Evolutionary conservation across 2,888 invertebrate species (phyloP), one percentile per base, ranked within the genome.

Genomic region (Endomychus coccineus): DNA sequence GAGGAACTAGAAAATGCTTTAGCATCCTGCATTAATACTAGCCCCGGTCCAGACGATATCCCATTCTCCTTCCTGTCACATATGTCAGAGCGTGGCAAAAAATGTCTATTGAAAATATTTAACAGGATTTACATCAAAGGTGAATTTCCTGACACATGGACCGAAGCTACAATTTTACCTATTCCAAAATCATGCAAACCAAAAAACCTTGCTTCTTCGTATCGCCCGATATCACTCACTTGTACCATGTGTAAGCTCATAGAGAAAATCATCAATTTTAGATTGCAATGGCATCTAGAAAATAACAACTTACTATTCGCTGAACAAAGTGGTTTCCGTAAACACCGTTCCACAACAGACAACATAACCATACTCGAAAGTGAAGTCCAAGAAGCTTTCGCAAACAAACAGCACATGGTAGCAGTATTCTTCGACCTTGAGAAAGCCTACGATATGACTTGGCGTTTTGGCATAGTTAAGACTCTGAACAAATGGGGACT

Each of bases 231-330:
- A 14, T 19, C 16, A 2, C 23, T 3, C 25, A 34, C 27, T 13
- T 36, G 30, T 9, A 31, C 16, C 11, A 36, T 36, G 27, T 27
- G 27, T 13, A 35, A 35, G 28, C 4, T 34, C 3, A 3, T 27
- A n/a, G 34, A 34, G 16, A 34, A 17, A 9, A 30, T 36, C 1
- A 9, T 36, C 14, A 27, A 25, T 10, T 13, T 14, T 2, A 16
- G 35, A 10, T n/a, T 28, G 5, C 10, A 19, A 7, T 35, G 35
- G 35, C 16, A 28, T 19, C 16, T 35, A 3, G 16, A 35, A n/a
- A n/a, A n/a, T n/a, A n/a, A n/a, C n/a, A n/a, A n/a, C n/a, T n/a
- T n/a, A n/a, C n/a, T n/a, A n/a, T n/a, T n/a, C n/a, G n/a, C n/a
- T n/a, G n/a, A n/a, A n/a, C n/a, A n/a, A n/a, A n/a, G n/a, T n/a